phyloP scores from a whole-genome alignment of 1,140 invertebrate genomes.

The Meloidogyne chitwoodi region DNA sequence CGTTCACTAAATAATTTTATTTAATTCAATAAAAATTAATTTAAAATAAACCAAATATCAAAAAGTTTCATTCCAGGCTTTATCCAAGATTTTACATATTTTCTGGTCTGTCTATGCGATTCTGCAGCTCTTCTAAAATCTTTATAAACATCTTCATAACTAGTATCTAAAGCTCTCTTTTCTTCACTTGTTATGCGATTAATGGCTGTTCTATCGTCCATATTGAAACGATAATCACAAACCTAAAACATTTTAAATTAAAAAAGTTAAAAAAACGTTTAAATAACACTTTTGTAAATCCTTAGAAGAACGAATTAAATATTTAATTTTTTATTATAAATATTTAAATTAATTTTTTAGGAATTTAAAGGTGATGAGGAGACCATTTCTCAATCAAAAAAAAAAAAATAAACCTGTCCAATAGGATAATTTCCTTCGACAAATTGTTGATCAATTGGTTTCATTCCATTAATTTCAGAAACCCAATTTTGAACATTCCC shows the following conservation, averaged over 20 bases:
- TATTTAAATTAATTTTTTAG: too few relatives aligned
- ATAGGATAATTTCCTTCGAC: conserved; percentile 38
- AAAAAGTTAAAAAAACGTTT: not conserved
- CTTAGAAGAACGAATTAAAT: too few relatives aligned
- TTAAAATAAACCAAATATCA: conserved; percentile 74
- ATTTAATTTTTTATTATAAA: too few relatives aligned
- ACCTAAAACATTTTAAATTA: conserved; percentile 21
- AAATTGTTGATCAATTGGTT: conserved; percentile 51
- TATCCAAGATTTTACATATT: conserved; percentile 82
- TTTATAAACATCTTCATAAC: conserved; percentile 76
- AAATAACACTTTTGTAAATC: too few relatives aligned
- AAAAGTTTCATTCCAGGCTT: conserved; percentile 99
- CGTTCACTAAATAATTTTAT: conserved; percentile 70
- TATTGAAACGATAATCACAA: conserved; percentile 38
- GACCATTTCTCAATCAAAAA: not conserved
- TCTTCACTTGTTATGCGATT: conserved; percentile 73
- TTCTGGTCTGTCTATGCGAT: conserved; percentile 85
- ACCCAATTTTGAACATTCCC: conserved; percentile 10
- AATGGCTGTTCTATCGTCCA: conserved; percentile 50
- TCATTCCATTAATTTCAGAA: conserved; percentile 36
- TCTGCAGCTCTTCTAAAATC: conserved; percentile 92
- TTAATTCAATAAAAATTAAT: not conserved
- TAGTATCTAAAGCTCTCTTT: conserved; percentile 69
- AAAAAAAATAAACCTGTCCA: conserved; percentile 15
- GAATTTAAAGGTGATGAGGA: too few relatives aligned